Conservation (phyloP, 35 echinoderm and acorn worm genomes). For the Heliocidaris tuberculata region DNA sequence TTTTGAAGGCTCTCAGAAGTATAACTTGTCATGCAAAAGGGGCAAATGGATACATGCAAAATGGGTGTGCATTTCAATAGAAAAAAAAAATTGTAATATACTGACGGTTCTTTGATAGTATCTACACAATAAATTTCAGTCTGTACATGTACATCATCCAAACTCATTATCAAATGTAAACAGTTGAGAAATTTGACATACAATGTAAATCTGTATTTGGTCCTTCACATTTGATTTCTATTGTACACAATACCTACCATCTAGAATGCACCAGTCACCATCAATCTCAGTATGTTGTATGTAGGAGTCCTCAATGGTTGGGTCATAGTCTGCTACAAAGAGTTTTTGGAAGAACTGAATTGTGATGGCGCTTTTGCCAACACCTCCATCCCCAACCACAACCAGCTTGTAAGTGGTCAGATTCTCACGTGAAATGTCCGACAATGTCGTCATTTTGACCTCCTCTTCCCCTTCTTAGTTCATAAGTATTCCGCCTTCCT, state of each 20-base stretch:
- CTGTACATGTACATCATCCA: too few relatives aligned
- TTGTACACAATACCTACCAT: conserved; percentile 74
- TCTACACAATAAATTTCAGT: too few relatives aligned
- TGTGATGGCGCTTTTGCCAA: conserved; percentile 98
- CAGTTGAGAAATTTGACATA: too few relatives aligned
- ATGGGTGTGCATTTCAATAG: too few relatives aligned
- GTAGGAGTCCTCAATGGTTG: conserved; percentile 97
- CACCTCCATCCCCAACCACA: conserved; percentile 96
- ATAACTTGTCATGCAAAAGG: too few relatives aligned
- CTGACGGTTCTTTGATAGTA: too few relatives aligned
- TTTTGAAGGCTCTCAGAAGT: too few relatives aligned
- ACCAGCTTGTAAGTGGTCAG: conserved; percentile 95
- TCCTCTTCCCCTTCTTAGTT: not conserved
- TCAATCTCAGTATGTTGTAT: conserved; percentile 98
- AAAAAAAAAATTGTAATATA: too few relatives aligned
- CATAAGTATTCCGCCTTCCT: not conserved
- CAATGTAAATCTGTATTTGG: too few relatives aligned
- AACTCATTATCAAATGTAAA: too few relatives aligned
- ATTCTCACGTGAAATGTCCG: conserved; percentile 91
- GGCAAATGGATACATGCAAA: too few relatives aligned
- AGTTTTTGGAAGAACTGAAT: conserved; percentile 99
- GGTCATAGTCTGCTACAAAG: conserved; percentile 98
- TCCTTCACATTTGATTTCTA: too few relatives aligned
- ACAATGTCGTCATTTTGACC: conserved; percentile 50
- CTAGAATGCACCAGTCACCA: conserved; percentile 94